These are phyloP conservation scores for Pollenia amentaria DNA, from an alignment of 2,888 invertebrate genomes.

Conservation along the genomic window DNA sequence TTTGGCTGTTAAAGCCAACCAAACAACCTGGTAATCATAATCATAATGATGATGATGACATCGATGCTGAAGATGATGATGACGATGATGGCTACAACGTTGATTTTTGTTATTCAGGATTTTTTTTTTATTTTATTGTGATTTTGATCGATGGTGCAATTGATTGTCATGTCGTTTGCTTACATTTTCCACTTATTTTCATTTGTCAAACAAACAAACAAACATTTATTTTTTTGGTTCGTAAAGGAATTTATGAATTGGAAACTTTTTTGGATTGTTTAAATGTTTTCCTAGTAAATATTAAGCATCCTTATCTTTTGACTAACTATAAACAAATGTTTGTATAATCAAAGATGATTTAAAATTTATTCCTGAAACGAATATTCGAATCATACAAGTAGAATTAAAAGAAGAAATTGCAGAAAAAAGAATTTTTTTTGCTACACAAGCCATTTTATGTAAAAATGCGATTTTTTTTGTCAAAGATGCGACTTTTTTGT, in stretches of 20 bases:
- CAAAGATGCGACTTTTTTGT: too few species aligned
- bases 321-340: not conserved
- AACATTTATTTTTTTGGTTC: not conserved
- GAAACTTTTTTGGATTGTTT: not conserved
- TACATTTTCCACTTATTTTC: slow-evolving; percentile 18
- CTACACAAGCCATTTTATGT: too few species aligned
- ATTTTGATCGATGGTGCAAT: slow-evolving; percentile 72
- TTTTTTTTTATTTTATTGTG: slow-evolving; percentile 60
- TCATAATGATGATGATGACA: slow-evolving; percentile 26
- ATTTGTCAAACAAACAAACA: not conserved
- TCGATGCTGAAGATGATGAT: slow-evolving; percentile 2
- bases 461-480: too few species aligned
- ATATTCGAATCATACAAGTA: slow-evolving; percentile 30
- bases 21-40: slow-evolving; percentile 40
- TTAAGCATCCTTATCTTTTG: slow-evolving; percentile 35
- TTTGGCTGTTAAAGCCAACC: slow-evolving; percentile 20
- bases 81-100: slow-evolving; percentile 9
- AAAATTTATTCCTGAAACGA: not conserved
- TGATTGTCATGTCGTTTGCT: slow-evolving; percentile 64
- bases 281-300: slow-evolving; percentile 45
- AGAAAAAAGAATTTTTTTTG: not conserved
- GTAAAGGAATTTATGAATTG: slow-evolving; percentile 65
- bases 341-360: not conserved
- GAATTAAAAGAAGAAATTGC: not conserved
- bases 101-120: slow-evolving; percentile 41